Conservation (phyloP, 2,797 vertebrate species). For the Chrysocyon brachyurus region DNA sequence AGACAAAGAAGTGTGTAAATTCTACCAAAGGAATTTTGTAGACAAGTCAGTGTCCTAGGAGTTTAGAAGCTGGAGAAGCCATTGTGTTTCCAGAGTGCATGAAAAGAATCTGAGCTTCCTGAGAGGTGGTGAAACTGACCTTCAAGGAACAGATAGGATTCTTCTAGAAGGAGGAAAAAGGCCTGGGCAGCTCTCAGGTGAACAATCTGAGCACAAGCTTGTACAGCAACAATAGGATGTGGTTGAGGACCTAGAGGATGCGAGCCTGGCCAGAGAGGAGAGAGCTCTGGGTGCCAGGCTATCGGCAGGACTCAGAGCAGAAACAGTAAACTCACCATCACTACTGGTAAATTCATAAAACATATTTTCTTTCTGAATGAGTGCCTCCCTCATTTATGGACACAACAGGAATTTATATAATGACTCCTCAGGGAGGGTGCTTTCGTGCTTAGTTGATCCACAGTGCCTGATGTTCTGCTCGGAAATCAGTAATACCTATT, state of each 20-base stretch:
- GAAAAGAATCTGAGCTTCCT: background rate
- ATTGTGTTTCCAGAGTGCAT: background rate
- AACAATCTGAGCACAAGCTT: background rate
- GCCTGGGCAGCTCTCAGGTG: background rate
- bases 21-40: background rate
- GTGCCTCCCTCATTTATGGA: background rate
- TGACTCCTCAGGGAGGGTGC: constrained; percentile 31
- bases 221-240: background rate
- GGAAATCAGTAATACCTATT: constrained; percentile 5
- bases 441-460: constrained; percentile 64
- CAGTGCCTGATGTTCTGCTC: background rate
- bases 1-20: background rate
- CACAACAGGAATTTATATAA: constrained; percentile 49
- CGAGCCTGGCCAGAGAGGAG: background rate
- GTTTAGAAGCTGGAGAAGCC: background rate
- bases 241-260: background rate
- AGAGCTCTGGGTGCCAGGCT: background rate
- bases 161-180: background rate
- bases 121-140: background rate
- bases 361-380: constrained; percentile 51
- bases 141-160: background rate
- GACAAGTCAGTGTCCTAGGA: background rate
- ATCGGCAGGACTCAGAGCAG: background rate
- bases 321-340: background rate
- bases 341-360: constrained; percentile 33